A percentile compares a stretch with the other conserved stretches of the same genome.
phyloP scores from a whole-genome alignment of 2,113 vertebrate genomes.

The Peromyscus leucopus region DNA sequence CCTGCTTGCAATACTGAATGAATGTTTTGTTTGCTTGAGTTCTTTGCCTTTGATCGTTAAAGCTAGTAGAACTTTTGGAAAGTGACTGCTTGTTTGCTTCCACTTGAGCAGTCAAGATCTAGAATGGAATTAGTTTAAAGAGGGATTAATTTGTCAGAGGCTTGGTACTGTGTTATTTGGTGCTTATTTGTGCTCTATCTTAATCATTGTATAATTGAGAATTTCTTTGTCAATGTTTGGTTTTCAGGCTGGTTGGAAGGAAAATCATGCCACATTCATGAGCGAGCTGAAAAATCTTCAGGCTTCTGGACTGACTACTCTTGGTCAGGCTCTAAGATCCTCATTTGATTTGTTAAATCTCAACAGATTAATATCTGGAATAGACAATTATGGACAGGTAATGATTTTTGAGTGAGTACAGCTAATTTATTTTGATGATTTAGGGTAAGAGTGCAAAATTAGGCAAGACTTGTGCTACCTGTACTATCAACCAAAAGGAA shows the following conservation, averaged over 20 bases:
- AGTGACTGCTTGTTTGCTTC: conserved; percentile 47
- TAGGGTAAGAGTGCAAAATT: conserved; percentile 69
- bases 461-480: conserved; percentile 59
- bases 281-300: conserved; percentile 99
- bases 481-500: conserved; percentile 29
- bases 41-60: conserved; percentile 55
- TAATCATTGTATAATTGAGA: conserved; percentile 67
- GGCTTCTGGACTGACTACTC: conserved; percentile 96
- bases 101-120: conserved; percentile 34
- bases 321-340: conserved; percentile 96
- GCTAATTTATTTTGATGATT: conserved; percentile 64
- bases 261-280: conserved; percentile 99
- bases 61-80: conserved; percentile 42
- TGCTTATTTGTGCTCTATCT: conserved; percentile 61
- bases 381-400: conserved; percentile 99
- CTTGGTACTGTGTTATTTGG: conserved; percentile 54
- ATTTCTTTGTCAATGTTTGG: conserved; percentile 80
- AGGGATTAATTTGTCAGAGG: conserved; percentile 28
- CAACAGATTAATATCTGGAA: conserved; percentile 99
- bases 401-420: conserved; percentile 65
- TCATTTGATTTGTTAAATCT: conserved; percentile 99
- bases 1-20: not conserved
- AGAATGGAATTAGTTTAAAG: conserved; percentile 56
- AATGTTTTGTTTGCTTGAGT: conserved; percentile 19
- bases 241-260: conserved; percentile 97